These are phyloP conservation scores for Chelonus formosanus DNA, from an alignment of 2,888 invertebrate genomes.

Conservation along the genomic window DNA sequence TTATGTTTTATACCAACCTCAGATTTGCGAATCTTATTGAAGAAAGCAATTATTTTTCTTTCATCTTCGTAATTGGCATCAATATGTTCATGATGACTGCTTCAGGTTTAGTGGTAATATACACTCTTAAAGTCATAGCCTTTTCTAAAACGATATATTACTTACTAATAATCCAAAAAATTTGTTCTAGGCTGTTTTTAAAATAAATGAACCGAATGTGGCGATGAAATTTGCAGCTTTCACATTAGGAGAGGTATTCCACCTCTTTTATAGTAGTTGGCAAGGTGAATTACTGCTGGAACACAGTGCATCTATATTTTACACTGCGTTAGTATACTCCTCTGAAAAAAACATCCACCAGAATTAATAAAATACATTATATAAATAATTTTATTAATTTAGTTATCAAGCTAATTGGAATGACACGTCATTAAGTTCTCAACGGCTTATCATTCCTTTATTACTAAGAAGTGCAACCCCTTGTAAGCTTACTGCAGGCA, in stretches of 20 bases:
- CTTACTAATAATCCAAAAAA: no score
- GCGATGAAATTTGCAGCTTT: conserved; percentile 30
- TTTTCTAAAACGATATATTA: no score
- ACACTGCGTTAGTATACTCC: conserved; percentile 24
- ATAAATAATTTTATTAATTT: conserved; percentile 6
- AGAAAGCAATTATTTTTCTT: conserved; percentile 33
- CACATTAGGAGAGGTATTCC: conserved; percentile 29
- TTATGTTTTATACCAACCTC: background rate
- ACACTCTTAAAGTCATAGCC: no score
- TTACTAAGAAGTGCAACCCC: conserved; percentile 27
- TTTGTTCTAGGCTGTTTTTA: conserved; percentile 25
- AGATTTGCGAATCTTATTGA: conserved; percentile 36
- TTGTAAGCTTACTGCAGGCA: conserved; percentile 30
- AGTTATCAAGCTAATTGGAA: conserved; percentile 28
- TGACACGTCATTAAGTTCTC: conserved; percentile 25
- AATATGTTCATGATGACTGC: conserved; percentile 37
- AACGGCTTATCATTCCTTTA: conserved; percentile 26
- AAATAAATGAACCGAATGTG: conserved; percentile 30
- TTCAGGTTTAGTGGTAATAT: conserved; percentile 32
- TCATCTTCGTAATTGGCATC: conserved; percentile 28
- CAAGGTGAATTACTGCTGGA: conserved; percentile 32
- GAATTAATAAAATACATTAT: no score
- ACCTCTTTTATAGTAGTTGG: conserved; percentile 33
- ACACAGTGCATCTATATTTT: conserved; percentile 30
- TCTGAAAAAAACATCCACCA: no score